Evolutionary conservation across 2,797 vertebrate species (phyloP).

Genomic region (Nyctibius grandis): DNA sequence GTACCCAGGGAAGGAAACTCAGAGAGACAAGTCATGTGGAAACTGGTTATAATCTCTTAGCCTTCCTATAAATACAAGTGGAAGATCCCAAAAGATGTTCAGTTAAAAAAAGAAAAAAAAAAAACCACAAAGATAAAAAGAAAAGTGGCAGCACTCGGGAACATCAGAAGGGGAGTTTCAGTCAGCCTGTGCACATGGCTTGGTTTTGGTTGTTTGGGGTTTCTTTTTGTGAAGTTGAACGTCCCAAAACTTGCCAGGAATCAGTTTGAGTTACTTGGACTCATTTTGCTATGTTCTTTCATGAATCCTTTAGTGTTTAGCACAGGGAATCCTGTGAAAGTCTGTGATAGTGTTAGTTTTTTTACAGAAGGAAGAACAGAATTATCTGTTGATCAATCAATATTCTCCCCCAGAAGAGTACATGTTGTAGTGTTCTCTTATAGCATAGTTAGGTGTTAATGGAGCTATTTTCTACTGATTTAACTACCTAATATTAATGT

Average conservation of each 20-base stretch:
- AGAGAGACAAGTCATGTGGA: not conserved
- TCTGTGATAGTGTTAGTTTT: not conserved
- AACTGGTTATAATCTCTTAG: not conserved
- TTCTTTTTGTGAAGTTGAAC: not conserved
- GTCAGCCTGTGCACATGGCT: not conserved
- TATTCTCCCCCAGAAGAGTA: not conserved
- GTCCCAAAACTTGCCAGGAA: not conserved
- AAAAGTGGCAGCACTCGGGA: not conserved
- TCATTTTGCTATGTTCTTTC: not conserved
- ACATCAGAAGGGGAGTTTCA: not conserved
- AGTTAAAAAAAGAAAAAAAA: not conserved
- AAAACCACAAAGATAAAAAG: too few species aligned
- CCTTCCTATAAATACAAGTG: not conserved
- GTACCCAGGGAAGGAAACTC: not conserved
- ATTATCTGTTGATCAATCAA: not conserved
- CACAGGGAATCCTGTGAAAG: not conserved
- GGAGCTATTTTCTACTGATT: not conserved
- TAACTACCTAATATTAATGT: not conserved
- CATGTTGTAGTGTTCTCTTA: not conserved
- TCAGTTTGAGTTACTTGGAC: not conserved
- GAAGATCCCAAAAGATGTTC: not conserved
- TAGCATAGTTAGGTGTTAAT: not conserved
- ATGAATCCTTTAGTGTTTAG: not conserved
- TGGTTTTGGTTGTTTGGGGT: not conserved
- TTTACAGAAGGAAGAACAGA: not conserved